Conservation (phyloP, 2,113 vertebrate species). For the Callospermophilus lateralis region DNA sequence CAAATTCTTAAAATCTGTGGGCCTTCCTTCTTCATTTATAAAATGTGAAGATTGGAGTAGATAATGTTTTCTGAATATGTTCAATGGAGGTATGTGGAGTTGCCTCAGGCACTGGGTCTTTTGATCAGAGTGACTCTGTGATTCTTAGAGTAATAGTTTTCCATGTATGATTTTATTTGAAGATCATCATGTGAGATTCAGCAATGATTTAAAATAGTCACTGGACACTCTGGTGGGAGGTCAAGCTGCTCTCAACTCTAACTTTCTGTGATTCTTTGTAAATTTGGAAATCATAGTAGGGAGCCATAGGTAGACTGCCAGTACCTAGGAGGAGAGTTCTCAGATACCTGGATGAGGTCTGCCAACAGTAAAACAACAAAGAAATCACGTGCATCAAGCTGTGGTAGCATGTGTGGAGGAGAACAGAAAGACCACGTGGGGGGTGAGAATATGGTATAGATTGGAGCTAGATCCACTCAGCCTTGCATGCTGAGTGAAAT, state of each 20-base stretch:
- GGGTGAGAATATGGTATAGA: not conserved
- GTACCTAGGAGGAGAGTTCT: not conserved
- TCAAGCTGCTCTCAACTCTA: not conserved
- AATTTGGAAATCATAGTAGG: not conserved
- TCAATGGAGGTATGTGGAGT: not conserved
- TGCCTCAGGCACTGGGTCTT: not conserved
- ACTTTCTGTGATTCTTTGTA: not conserved
- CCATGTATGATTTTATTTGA: not conserved
- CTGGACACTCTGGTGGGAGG: not conserved
- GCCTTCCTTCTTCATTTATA: not conserved
- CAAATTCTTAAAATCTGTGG: conserved; percentile 9
- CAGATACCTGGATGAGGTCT: not conserved
- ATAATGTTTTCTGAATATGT: not conserved
- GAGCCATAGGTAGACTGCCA: not conserved
- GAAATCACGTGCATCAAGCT: not conserved
- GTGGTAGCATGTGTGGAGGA: not conserved
- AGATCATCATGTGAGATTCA: not conserved
- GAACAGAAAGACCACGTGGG: not conserved
- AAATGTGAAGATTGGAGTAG: not conserved
- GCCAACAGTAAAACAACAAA: not conserved
- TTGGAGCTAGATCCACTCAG: not conserved
- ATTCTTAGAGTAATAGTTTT: not conserved
- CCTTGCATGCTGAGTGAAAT: not conserved
- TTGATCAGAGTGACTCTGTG: not conserved
- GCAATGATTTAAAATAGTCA: not conserved